Conservation (phyloP, 2,113 vertebrate genomes). For the Mola mola region DNA sequence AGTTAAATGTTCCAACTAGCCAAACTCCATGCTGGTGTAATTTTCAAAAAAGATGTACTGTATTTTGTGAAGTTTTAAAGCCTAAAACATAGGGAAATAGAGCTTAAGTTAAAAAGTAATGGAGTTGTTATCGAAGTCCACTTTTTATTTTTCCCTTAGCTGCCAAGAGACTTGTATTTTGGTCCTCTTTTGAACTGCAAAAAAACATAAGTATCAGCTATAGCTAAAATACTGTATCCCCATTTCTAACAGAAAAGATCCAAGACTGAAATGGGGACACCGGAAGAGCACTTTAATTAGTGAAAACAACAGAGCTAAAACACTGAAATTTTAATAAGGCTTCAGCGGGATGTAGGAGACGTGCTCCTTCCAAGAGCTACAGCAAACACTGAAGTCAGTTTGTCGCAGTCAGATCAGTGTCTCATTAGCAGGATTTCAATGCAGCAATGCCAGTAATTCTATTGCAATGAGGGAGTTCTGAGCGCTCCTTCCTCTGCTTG, state of each 20-base stretch:
- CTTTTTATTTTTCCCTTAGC: no score
- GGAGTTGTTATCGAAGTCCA: no score
- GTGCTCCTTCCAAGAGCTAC: neutral
- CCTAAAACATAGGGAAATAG: no score
- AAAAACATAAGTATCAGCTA: no score
- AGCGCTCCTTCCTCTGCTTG: slow-evolving; percentile 24
- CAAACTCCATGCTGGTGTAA: no score
- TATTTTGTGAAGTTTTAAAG: no score
- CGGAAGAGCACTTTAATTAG: slow-evolving; percentile 16
- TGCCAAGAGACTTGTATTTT: no score
- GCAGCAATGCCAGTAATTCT: slow-evolving; percentile 38
- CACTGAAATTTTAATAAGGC: slow-evolving; percentile 17
- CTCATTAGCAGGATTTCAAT: slow-evolving; percentile 11
- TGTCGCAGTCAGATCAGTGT: slow-evolving; percentile 13
- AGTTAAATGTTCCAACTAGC: no score
- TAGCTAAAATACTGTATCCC: no score
- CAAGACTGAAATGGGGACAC: slow-evolving; percentile 9
- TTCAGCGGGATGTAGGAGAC: slow-evolving; percentile 4
- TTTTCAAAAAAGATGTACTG: no score
- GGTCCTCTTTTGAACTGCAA: no score
- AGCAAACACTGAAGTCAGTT: slow-evolving; percentile 23
- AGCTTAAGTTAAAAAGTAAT: no score
- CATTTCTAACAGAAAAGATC: slow-evolving; percentile 4
- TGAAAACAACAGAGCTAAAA: slow-evolving; percentile 16
- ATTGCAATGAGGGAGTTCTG: slow-evolving; percentile 36